These are phyloP conservation scores for Lithobius niger DNA, from an alignment of 1,140 invertebrate genomes.

Conservation along the genomic window DNA sequence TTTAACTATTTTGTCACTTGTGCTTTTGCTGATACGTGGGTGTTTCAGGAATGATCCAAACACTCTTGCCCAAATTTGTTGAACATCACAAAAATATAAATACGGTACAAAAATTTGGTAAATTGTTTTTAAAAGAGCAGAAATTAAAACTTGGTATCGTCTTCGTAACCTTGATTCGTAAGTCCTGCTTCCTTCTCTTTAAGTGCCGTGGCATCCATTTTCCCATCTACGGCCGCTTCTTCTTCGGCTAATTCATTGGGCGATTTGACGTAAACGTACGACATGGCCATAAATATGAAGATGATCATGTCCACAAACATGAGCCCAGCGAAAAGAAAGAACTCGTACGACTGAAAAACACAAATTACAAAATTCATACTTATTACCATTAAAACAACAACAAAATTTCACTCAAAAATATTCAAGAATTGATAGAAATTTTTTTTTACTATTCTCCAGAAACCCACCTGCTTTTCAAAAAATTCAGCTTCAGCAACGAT, in stretches of 20 bases:
- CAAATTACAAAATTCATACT: constrained; percentile 6
- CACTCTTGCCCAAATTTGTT: too few species aligned
- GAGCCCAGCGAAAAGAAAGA: constrained; percentile 72
- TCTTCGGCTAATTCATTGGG: neutral
- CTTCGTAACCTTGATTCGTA: neutral
- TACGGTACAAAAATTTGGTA: too few species aligned
- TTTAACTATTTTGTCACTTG: too few species aligned
- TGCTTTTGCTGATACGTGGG: too few species aligned
- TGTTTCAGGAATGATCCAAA: too few species aligned
- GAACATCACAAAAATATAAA: too few species aligned
- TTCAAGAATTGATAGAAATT: neutral
- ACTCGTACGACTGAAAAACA: constrained; percentile 58
- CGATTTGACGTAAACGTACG: constrained; percentile 32
- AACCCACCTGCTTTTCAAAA: constrained; percentile 47
- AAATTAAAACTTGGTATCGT: constrained; percentile 2
- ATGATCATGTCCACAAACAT: constrained; percentile 70
- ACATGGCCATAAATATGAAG: constrained; percentile 56
- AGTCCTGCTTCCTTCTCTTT: too few species aligned
- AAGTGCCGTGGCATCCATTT: neutral
- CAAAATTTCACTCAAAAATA: neutral
- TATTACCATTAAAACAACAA: neutral
- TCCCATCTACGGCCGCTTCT: constrained; percentile 1
- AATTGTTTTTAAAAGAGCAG: too few species aligned
- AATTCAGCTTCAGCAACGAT: constrained; percentile 57
- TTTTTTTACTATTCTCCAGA: constrained; percentile 1